These are phyloP conservation scores for Axis porcinus DNA, from an alignment of 2,113 vertebrate species.

Conservation along the genomic window DNA sequence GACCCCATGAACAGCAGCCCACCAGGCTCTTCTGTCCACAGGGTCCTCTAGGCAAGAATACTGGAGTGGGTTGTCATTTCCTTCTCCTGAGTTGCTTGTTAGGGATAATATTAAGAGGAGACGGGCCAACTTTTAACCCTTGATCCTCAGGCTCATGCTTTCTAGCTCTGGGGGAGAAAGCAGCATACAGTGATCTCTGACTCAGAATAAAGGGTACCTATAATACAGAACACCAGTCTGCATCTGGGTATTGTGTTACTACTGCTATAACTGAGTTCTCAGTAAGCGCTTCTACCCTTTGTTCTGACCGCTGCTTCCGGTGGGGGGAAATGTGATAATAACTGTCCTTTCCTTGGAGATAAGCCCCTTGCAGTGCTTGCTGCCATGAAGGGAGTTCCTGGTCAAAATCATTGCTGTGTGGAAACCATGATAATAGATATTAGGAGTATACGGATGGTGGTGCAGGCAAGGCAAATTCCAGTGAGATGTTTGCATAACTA, in stretches of 20 bases:
- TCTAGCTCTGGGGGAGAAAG: neutral
- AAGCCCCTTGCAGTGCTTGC: neutral
- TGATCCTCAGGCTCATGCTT: neutral
- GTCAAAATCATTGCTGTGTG: neutral
- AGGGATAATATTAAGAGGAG: neutral
- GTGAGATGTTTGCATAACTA: neutral
- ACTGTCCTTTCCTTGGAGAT: neutral
- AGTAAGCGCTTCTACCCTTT: neutral
- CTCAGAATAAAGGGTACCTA: neutral
- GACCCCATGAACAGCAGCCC: neutral
- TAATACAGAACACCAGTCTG: neutral
- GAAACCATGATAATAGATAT: neutral
- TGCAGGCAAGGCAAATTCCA: neutral
- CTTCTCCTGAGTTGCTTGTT: neutral
- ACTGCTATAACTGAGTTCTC: neutral
- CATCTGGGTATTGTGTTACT: neutral
- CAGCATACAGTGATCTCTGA: rapidly evolving
- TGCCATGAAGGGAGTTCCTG: neutral
- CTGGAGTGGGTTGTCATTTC: neutral
- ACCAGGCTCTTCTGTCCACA: rapidly evolving
- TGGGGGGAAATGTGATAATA: too few relatives aligned
- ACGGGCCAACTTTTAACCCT: neutral
- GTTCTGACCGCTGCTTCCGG: neutral
- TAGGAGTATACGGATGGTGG: neutral
- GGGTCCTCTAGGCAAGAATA: neutral